A percentile compares a stretch with the other conserved stretches of the same genome.
Conservation (phyloP, 1,140 invertebrate genomes). For the Ips typographus region DNA sequence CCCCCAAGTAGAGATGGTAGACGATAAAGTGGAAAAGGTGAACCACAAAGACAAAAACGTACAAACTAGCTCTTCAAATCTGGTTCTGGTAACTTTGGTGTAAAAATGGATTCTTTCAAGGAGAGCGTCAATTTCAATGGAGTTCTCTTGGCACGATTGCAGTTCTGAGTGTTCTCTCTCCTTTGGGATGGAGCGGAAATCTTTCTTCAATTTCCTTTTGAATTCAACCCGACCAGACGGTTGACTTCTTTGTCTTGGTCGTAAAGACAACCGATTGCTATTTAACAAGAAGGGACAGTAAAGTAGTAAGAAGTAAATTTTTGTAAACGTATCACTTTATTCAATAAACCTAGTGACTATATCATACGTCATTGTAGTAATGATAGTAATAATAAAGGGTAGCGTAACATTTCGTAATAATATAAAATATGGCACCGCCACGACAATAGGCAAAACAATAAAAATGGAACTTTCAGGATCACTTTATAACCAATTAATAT, state of each 20-base stretch:
- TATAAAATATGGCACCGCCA: constrained; percentile 32
- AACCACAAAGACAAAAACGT: no score
- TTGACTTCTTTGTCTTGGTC: no score
- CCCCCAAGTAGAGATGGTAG: no score
- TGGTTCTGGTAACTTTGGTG: constrained; percentile 61
- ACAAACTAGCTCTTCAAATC: constrained; percentile 61
- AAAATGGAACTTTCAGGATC: not conserved
- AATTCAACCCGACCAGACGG: no score
- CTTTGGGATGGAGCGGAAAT: no score
- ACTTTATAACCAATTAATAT: not conserved
- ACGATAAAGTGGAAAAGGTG: no score
- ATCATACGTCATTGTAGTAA: constrained; percentile 1
- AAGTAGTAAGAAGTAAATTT: not conserved
- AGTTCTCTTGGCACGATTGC: constrained; percentile 66
- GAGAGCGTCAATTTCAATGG: constrained; percentile 73
- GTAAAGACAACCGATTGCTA: no score
- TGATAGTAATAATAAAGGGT: not conserved
- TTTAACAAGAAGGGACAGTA: no score
- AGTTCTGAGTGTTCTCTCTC: no score
- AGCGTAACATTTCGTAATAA: constrained; percentile 25
- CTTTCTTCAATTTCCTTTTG: no score
- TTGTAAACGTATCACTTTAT: constrained; percentile 35
- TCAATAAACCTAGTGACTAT: constrained; percentile 23
- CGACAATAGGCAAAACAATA: constrained; percentile 21
- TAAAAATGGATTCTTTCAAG: constrained; percentile 70